Base-by-base conservation (phyloP, 2,888 invertebrate species). In the Thymelicus lineola region DNA sequence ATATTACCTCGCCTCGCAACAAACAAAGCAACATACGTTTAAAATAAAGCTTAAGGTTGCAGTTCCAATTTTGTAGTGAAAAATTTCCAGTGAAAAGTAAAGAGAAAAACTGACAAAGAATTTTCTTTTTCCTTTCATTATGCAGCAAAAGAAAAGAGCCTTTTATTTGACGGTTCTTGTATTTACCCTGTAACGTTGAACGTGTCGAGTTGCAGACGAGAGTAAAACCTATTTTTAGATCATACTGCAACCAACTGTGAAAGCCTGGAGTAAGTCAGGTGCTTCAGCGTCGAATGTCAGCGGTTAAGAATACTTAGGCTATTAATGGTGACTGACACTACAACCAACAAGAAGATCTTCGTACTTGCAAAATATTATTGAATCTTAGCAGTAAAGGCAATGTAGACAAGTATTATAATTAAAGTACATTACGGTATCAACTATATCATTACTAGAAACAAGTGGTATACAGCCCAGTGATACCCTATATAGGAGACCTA, bases 41-140 rank as follows among this genome's bases (percentile, higher is more conserved):
- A 55, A 55, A 55, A 55, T 55, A 55, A 55, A 28, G 14, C 35
- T 55, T 35, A 28, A 12, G 28, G 55, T 55, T 35, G 55, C 28
- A 55, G 55, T 55, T 55, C 55, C 55, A 55, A 55, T 55, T 55
- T 7, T 7, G 55, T 35, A 28, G 55, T 35, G 55, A 55, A 55
- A 42, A 55, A 28, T 35, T 35, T 55, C 9, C 55, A 28, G 14
- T 55, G 28, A 55, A 55, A 55, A 55, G 55, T 55, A 55, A 55
- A 55, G 35, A 55, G 55, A 55, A 55, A 55, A 55, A 55, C 55
- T 55, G 55, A 35, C 55, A 55, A 55, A 55, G 55, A 55, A 55
- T 55, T 55, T 55, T 55, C 55, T 55, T 55, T 55, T 35, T 55
- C 55, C 55, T 55, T 55, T 55, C 55, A 55, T 55, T 55, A 55